Evolutionary conservation across 1,140 invertebrate genomes (phyloP), one percentile per base, ranked within the genome.

Genomic region (Diabrotica virgifera): DNA sequence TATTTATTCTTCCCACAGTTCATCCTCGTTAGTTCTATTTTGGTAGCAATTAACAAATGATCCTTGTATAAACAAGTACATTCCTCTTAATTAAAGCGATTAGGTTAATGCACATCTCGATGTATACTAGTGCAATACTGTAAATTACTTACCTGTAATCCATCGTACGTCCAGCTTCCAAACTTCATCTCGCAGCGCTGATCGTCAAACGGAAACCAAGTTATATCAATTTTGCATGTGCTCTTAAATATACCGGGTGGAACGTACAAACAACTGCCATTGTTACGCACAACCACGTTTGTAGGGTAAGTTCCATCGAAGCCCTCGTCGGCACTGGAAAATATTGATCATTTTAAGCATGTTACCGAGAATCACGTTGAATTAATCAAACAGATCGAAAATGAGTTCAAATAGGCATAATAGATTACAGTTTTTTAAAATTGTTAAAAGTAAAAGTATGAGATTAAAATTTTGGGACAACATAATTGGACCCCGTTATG

Each of bases 201-300:
- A 82, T 97, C 94, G 85, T 98, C 96, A 87, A 97, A 98, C 78
- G 96, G 96, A 85, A 97, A 98, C 94, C 94, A 97, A 77, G 93
- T 96, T 85, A 98, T 98, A 88, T 98, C 94, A 84, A 98, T 98
- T 86, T 95, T 93, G 88, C 96, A 98, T 84, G 94, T 97, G 87
- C 94, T 97, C 86, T 96, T 96, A 88, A 98, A 97, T 84, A 98
- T 98, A 84, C 93, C 92, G 70, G 96, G 96, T 76, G 96, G 96
- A 80, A 98, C 91, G 88, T 96, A 97, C 81, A 93, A 88, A 85
- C 94, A 95, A 85, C 89, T 92, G 81, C 96, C 96, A 86, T 94
- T 94, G 87, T 92, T 88, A 83, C 89, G 89, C 81, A 97, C 93
- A 81, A 98, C 92, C 84, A 98, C 93, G 85, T 98, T 98, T 78